Evolutionary conservation across 1,140 invertebrate species (phyloP).

Genomic region (Drosophila sturtevanti): DNA sequence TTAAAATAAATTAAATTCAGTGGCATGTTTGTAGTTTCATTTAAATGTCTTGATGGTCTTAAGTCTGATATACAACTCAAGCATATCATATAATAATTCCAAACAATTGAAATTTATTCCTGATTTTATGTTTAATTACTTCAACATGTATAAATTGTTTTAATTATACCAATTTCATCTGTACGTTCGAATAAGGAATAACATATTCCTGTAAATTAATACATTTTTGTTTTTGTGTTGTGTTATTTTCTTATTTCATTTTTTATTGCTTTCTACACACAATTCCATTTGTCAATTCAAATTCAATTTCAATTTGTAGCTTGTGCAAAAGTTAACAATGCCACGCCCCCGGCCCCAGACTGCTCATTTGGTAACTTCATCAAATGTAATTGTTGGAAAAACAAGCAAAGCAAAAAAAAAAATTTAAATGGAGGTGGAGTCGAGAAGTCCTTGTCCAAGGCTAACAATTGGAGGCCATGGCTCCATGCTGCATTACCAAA

Average conservation of each 20-base stretch:
- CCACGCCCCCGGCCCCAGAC: constrained; percentile 33
- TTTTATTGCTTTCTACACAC: constrained; percentile 23
- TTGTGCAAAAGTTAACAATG: constrained; percentile 46
- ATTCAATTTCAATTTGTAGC: constrained; percentile 54
- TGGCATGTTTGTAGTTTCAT: neutral
- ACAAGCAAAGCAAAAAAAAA: constrained; percentile 38
- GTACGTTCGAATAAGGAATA: neutral
- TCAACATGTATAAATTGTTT: neutral
- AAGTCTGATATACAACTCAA: neutral
- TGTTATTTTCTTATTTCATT: constrained; percentile 15
- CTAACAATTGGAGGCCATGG: constrained; percentile 67
- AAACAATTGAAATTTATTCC: neutral
- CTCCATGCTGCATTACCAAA: constrained; percentile 71
- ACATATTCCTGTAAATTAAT: neutral
- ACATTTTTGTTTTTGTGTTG: neutral
- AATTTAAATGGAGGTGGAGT: neutral
- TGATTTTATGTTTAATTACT: neutral
- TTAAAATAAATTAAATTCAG: no score
- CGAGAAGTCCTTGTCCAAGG: constrained; percentile 52
- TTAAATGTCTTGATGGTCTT: neutral
- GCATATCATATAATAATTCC: neutral
- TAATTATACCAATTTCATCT: neutral
- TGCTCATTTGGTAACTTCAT: constrained; percentile 53
- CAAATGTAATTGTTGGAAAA: constrained; percentile 56
- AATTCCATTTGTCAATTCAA: constrained; percentile 56